phyloP scores from a whole-genome alignment of 2,888 invertebrate species.

The Drosophila vallismaia region DNA sequence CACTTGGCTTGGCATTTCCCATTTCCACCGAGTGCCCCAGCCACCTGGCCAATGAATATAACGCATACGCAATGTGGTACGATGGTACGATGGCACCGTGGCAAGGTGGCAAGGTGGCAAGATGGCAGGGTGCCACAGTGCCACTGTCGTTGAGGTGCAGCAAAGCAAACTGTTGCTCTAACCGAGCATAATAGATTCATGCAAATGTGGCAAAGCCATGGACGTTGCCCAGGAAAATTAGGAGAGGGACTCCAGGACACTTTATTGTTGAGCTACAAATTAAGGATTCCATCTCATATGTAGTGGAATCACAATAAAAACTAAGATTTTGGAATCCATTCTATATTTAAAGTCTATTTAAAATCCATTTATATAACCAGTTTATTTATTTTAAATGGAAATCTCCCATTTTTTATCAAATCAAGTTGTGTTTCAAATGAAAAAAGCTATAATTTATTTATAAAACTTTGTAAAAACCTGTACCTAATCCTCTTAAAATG shows the following conservation, averaged over 20 bases:
- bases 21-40: background rate
- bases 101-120: conserved; percentile 1
- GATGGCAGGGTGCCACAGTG: background rate
- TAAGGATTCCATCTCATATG: no score
- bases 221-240: background rate
- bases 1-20: conserved; percentile 2
- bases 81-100: background rate
- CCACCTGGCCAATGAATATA: conserved; percentile 5
- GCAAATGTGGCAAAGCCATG: background rate
- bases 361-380: no score
- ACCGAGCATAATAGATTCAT: background rate
- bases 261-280: no score
- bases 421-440: no score
- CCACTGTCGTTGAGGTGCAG: background rate
- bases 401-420: no score
- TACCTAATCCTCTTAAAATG: no score
- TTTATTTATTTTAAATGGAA: no score
- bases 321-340: no score
- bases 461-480: no score
- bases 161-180: conserved; percentile 18
- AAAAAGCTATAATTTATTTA: no score
- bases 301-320: no score
- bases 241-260: background rate
- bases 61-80: conserved; percentile 19
- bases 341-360: no score